Evolutionary conservation across 1,140 invertebrate genomes (phyloP).

Genomic region (Antheraea mylitta): DNA sequence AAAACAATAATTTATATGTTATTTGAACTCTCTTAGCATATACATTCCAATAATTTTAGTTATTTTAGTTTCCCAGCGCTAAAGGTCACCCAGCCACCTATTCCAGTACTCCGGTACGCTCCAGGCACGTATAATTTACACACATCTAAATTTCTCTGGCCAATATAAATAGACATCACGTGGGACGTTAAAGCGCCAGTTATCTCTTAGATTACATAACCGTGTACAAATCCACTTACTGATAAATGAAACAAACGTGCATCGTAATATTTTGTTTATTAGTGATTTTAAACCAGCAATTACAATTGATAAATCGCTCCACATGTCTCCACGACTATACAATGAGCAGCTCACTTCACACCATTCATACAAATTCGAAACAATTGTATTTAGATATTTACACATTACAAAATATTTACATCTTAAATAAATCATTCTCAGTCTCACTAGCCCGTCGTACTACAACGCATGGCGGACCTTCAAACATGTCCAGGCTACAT

Average conservation of each 20-base stretch:
- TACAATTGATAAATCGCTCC: slow-evolving; percentile 61
- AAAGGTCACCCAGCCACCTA: slow-evolving; percentile 4
- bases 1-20: no score
- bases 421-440: slow-evolving; percentile 18
- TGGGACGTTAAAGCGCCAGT: not conserved
- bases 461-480: slow-evolving; percentile 78
- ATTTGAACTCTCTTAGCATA: no score
- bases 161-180: slow-evolving; percentile 12
- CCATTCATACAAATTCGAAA: not conserved
- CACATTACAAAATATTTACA: slow-evolving; percentile 8
- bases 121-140: slow-evolving; percentile 10
- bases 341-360: not conserved
- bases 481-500: not conserved
- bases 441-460: slow-evolving; percentile 60
- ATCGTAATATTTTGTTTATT: slow-evolving; percentile 47
- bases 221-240: not conserved
- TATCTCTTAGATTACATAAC: slow-evolving; percentile 7
- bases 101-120: not conserved
- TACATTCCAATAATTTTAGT: no score
- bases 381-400: not conserved
- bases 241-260: slow-evolving; percentile 20
- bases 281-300: slow-evolving; percentile 58
- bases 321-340: slow-evolving; percentile 27
- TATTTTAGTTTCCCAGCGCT: not conserved
- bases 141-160: not conserved